A percentile compares a stretch with the other conserved stretches of the same genome.
Conservation (phyloP, 2,888 invertebrate genomes). For the Catonia carolina region DNA sequence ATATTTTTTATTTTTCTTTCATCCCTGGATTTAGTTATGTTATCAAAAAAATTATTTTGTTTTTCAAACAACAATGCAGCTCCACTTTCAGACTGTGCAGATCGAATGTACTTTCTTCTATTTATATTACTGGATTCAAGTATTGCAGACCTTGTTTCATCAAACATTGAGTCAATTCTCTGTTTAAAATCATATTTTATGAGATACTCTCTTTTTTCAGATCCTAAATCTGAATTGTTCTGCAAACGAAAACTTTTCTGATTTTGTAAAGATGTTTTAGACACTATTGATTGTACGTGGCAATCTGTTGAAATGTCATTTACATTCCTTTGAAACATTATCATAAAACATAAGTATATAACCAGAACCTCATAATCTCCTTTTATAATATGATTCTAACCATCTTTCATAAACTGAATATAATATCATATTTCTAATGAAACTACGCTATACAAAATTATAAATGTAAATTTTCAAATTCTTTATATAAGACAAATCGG, state of each 20-base stretch:
- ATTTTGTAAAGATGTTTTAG: not conserved
- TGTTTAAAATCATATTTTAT: slow-evolving; percentile 56
- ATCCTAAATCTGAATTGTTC: not conserved
- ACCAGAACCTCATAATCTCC: no score
- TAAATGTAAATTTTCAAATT: no score
- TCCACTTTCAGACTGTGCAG: slow-evolving; percentile 36
- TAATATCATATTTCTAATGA: no score
- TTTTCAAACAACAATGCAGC: slow-evolving; percentile 35
- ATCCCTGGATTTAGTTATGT: slow-evolving; percentile 9
- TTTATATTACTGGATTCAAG: slow-evolving; percentile 38
- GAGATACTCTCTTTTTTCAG: slow-evolving; percentile 41
- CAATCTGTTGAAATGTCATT: not conserved
- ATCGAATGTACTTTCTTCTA: no score
- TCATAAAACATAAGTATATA: not conserved
- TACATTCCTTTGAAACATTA: not conserved
- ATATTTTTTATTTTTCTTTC: slow-evolving; percentile 47
- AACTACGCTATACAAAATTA: no score
- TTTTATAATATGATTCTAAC: no score
- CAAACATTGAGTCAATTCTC: slow-evolving; percentile 81
- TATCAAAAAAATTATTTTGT: slow-evolving; percentile 37
- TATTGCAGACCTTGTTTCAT: slow-evolving; percentile 55
- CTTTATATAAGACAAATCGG: no score
- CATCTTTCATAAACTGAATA: no score
- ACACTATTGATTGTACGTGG: no score
- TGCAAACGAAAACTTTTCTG: not conserved